Conservation (phyloP, 2,888 invertebrate genomes). For the Temnothorax rugatulus region DNA sequence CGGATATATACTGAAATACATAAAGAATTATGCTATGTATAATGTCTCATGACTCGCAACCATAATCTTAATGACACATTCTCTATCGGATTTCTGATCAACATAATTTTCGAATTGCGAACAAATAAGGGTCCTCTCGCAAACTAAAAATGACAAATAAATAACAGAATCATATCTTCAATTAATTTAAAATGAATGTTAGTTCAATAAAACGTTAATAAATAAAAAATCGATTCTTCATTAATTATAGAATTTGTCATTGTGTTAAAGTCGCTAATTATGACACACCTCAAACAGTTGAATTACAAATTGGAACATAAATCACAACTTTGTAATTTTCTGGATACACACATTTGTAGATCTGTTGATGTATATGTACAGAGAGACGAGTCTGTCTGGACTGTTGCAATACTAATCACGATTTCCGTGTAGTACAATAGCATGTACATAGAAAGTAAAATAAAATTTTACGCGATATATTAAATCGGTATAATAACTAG, state of each 20-base stretch:
- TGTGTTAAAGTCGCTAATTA: slow-evolving; percentile 3
- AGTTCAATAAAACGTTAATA: slow-evolving; percentile 3
- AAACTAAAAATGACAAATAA: slow-evolving; percentile 5
- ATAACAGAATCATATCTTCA: neutral
- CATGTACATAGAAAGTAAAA: neutral
- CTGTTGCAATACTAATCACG: slow-evolving; percentile 1
- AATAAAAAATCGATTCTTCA: neutral
- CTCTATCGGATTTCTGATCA: neutral
- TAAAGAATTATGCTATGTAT: slow-evolving; percentile 18
- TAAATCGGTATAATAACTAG: slow-evolving; percentile 34
- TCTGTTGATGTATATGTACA: neutral
- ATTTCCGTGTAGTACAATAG: neutral
- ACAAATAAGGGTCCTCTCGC: neutral
- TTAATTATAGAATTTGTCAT: neutral
- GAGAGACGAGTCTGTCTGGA: neutral
- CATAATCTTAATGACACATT: neutral
- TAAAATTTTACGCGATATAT: neutral
- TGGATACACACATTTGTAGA: slow-evolving; percentile 6
- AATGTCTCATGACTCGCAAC: neutral
- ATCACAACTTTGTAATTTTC: slow-evolving; percentile 6
- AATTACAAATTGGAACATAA: slow-evolving; percentile 20
- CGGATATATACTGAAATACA: slow-evolving; percentile 22
- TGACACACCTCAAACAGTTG: slow-evolving; percentile 11
- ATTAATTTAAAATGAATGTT: neutral
- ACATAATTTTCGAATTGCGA: neutral